Evolutionary conservation across 2,113 vertebrate species (phyloP).

Genomic region (Egretta garzetta): DNA sequence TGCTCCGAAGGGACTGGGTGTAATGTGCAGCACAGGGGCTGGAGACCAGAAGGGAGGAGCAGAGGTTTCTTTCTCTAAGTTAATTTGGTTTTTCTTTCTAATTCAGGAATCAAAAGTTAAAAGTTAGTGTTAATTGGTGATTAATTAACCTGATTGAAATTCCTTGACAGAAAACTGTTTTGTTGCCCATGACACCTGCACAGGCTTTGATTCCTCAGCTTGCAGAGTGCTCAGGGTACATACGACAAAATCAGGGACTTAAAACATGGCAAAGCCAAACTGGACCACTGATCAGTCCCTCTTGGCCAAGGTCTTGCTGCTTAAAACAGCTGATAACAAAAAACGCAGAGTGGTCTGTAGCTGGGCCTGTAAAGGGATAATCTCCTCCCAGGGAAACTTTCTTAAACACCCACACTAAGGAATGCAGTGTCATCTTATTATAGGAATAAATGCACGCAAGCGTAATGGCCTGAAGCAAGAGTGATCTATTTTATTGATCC

Average conservation of each 20-base stretch:
- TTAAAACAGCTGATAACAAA: background rate
- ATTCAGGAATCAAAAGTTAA: background rate
- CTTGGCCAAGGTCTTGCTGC: background rate
- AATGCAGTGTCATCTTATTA: constrained; percentile 54
- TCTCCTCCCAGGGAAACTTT: constrained; percentile 22
- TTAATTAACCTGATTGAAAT: background rate
- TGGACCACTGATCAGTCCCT: background rate
- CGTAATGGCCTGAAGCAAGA: constrained; percentile 61
- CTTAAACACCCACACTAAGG: background rate
- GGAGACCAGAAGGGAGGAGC: background rate
- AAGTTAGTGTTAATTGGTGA: background rate
- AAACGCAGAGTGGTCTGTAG: background rate
- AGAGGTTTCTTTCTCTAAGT: background rate
- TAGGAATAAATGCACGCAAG: constrained; percentile 49
- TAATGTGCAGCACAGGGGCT: background rate
- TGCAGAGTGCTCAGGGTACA: background rate
- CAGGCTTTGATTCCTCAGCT: background rate
- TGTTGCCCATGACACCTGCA: background rate
- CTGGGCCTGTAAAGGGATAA: background rate
- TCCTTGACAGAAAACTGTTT: background rate
- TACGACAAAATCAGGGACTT: background rate
- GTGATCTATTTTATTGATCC: constrained; percentile 66
- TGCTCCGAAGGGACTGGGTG: background rate
- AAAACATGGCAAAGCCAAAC: background rate
- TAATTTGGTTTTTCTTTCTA: background rate